Evolutionary conservation across 1,140 invertebrate species (phyloP).

Genomic region (Drosophila nikananu): DNA sequence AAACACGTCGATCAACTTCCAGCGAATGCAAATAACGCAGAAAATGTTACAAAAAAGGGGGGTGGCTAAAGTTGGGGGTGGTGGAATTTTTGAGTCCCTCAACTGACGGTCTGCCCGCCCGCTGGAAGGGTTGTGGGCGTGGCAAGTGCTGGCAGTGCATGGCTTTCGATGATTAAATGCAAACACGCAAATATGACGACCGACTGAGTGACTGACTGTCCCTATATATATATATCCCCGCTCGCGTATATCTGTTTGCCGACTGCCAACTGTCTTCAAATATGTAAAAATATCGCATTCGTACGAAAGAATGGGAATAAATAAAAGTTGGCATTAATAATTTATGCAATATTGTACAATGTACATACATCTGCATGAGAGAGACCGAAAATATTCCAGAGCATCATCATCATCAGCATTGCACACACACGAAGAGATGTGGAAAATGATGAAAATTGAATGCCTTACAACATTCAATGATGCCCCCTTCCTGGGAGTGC

Average conservation of each 20-base stretch:
- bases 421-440: slow-evolving; percentile 8
- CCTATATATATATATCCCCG: slow-evolving; percentile 36
- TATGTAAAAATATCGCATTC: slow-evolving; percentile 69
- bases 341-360: slow-evolving; percentile 77
- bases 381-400: slow-evolving; percentile 50
- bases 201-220: slow-evolving; percentile 49
- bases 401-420: slow-evolving; percentile 8
- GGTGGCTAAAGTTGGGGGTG: not conserved
- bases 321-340: slow-evolving; percentile 83
- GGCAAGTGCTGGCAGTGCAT: slow-evolving; percentile 60
- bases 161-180: slow-evolving; percentile 82
- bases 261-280: slow-evolving; percentile 82
- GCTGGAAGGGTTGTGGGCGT: slow-evolving; percentile 48
- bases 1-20: slow-evolving; percentile 44
- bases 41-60: slow-evolving; percentile 21
- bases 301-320: slow-evolving; percentile 71
- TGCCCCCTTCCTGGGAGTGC: slow-evolving; percentile 3
- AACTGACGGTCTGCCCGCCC: not conserved
- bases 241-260: slow-evolving; percentile 53
- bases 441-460: slow-evolving; percentile 74
- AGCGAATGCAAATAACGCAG: slow-evolving; percentile 74
- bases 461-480: slow-evolving; percentile 66
- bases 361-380: slow-evolving; percentile 65
- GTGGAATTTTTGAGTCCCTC: not conserved
- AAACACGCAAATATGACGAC: slow-evolving; percentile 83